phyloP scores from a whole-genome alignment of 2,113 vertebrate genomes.

The Rhipidura dahli region DNA sequence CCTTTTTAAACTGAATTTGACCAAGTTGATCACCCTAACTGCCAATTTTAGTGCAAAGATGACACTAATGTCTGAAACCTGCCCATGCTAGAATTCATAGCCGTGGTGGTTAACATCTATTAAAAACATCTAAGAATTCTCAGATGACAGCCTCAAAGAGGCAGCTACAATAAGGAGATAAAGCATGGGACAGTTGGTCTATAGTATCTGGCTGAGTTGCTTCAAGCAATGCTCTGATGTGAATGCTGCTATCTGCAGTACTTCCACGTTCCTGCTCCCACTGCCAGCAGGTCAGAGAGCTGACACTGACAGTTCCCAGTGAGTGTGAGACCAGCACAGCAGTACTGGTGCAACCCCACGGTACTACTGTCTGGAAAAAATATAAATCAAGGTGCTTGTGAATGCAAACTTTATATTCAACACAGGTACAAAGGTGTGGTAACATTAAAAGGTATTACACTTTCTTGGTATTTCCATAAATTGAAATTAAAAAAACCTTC shows the following conservation, averaged over 20 bases:
- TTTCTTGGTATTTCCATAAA: not conserved
- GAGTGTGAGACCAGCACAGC: not conserved
- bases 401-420: not conserved
- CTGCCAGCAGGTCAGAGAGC: not conserved
- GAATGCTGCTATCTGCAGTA: not conserved
- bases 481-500: not conserved
- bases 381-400: not conserved
- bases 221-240: not conserved
- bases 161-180: not conserved
- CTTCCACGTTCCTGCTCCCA: not conserved
- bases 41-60: conserved; percentile 29
- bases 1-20: conserved; percentile 3
- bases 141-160: conserved; percentile 10
- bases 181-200: not conserved
- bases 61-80: not conserved
- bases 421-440: not conserved
- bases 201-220: not conserved
- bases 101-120: not conserved
- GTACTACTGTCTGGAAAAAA: not conserved
- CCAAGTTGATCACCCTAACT: conserved; percentile 1
- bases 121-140: conserved; percentile 8
- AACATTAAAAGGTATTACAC: not conserved
- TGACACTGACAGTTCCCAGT: not conserved
- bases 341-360: not conserved
- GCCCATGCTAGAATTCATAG: not conserved